phyloP scores from a whole-genome alignment of 2,888 invertebrate genomes.

The Pachydiplax longipennis region DNA sequence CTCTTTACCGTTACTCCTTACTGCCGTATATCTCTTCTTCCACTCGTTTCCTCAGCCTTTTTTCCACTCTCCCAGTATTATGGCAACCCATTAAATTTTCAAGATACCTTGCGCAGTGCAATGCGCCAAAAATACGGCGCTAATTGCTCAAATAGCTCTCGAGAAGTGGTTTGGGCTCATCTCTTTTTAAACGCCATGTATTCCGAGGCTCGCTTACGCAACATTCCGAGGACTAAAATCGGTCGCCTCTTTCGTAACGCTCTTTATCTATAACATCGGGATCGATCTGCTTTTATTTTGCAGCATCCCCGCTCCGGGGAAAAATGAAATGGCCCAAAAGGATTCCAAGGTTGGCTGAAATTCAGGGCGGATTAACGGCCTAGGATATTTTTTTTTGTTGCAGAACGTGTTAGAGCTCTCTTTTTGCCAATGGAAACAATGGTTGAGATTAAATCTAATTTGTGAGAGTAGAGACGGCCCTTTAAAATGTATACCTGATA shows the following conservation, averaged over 20 bases:
- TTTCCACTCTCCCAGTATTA: background rate
- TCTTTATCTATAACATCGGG: background rate
- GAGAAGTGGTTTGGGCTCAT: background rate
- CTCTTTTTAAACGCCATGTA: background rate
- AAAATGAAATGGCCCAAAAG: too few species aligned
- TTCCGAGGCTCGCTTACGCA: too few species aligned
- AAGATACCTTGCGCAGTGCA: background rate
- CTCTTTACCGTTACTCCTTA: background rate
- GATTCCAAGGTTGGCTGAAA: too few species aligned
- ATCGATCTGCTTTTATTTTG: background rate
- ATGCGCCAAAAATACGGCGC: background rate
- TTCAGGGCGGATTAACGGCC: too few species aligned
- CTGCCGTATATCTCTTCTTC: background rate
- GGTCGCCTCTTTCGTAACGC: background rate
- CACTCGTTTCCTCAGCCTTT: background rate
- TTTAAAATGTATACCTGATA: too few species aligned
- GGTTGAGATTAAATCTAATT: too few species aligned
- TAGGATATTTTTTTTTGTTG: too few species aligned
- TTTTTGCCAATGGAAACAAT: too few species aligned
- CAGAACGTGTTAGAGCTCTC: too few species aligned
- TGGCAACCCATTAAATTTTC: background rate
- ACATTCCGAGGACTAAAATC: too few species aligned
- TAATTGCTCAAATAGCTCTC: background rate
- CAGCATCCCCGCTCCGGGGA: too few species aligned
- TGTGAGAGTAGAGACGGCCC: too few species aligned